These are phyloP conservation scores for Leptinotarsa rubiginosa DNA, from an alignment of 2,888 invertebrate species.

Conservation along the genomic window DNA sequence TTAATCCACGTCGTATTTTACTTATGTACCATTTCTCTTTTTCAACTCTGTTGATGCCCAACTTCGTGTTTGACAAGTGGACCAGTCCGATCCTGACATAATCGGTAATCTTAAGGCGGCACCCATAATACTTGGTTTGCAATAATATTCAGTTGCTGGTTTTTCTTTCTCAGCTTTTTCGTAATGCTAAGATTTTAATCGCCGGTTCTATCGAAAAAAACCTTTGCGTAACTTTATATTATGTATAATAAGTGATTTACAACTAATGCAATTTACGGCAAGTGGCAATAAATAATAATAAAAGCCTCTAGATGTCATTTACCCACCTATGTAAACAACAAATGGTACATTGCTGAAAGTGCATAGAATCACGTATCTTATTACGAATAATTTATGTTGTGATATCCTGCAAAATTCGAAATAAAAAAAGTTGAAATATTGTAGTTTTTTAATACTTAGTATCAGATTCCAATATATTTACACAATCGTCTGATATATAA, in stretches of 20 bases:
- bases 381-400: slow-evolving; percentile 21
- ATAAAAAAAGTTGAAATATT: slow-evolving; percentile 42
- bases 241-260: slow-evolving; percentile 19
- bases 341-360: slow-evolving; percentile 24
- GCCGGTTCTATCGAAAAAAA: neutral
- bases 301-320: slow-evolving; percentile 29
- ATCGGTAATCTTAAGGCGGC: neutral
- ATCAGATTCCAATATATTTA: slow-evolving; percentile 53
- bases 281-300: slow-evolving; percentile 34
- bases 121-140: neutral
- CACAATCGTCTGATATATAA: slow-evolving; percentile 46
- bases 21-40: too few species aligned
- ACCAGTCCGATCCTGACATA: too few species aligned
- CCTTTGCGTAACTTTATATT: slow-evolving; percentile 25
- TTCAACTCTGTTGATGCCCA: too few species aligned
- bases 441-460: slow-evolving; percentile 56
- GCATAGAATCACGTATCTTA: slow-evolving; percentile 32
- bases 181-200: neutral
- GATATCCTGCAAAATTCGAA: slow-evolving; percentile 16
- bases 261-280: slow-evolving; percentile 13
- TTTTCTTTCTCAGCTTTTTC: neutral
- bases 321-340: slow-evolving; percentile 27
- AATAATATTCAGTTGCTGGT: neutral
- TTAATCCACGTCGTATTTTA: too few species aligned
- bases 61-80: too few species aligned